Evolutionary conservation across 2,797 vertebrate species (phyloP), one percentile per base, ranked within the genome.

Genomic region (Poeciliopsis paucimaculata): DNA sequence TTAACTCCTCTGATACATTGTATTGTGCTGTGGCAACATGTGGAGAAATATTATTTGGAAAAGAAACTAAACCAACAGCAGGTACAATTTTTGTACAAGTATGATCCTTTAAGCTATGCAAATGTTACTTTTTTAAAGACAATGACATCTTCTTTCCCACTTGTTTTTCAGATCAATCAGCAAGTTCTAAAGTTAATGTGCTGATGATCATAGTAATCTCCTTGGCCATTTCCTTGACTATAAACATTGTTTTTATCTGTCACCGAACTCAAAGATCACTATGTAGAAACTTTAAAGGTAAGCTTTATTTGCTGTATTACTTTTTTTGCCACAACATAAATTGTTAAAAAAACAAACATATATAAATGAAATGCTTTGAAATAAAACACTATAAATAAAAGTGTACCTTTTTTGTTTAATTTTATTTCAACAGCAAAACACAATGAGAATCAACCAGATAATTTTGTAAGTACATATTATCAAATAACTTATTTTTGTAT

Each of bases 201-300:
- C 0, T 76, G 43, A 12, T 76, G 46, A 53, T 76, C 18, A 3
- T 18, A 66, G 0, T 57, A 3, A 41, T 80, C 64, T 86, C 46
- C 55, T 60, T 80, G 75, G 16, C 31, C 20, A 36, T 80, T 64
- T 86, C 84, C 72, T 0, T 76, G 36, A 49, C 47, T 70, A 26
- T 77, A 60, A 80, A 86, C 73, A 0, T 83, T 45, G 20, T 72
- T 77, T 72, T 77, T 36, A 73, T 86, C 12, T 64, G 45, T 62
- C 28, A 41, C 51, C 62, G 0, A 78, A 77, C 20, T 55, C 39
- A 9, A 73, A 81, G 12, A 72, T 1, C 0, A 28, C 1, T 0
- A 2, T 2, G 31, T 66, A 10, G 36, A 70, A 53, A 43, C 5
- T 26, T 0, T 20, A 77, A 43, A 68, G 55, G 82, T 84, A 60